These are phyloP conservation scores for Drosophila cognata DNA, from an alignment of 2,888 invertebrate genomes.

Conservation along the genomic window DNA sequence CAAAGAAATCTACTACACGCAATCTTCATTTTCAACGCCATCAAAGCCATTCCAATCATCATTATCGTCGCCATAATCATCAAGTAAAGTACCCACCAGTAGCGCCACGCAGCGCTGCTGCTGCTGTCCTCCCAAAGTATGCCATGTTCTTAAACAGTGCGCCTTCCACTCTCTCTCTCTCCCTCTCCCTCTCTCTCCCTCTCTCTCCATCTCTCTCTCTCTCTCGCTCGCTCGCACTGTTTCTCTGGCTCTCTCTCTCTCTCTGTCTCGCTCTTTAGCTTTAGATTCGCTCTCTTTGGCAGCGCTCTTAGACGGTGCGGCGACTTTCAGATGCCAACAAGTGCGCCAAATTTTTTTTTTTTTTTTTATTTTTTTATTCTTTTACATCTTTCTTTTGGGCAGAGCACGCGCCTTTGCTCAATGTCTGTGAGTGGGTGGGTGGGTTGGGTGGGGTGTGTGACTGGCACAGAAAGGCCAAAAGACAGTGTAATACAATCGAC, in stretches of 20 bases:
- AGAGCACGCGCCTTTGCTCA: slow-evolving; percentile 32
- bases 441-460: slow-evolving; percentile 9
- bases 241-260: neutral
- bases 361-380: slow-evolving; percentile 11
- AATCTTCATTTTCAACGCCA: slow-evolving; percentile 84
- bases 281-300: slow-evolving; percentile 22
- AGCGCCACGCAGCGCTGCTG: slow-evolving; percentile 56
- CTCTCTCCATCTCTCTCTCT: neutral
- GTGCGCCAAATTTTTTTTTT: slow-evolving; percentile 63
- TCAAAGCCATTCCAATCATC: slow-evolving; percentile 84
- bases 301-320: slow-evolving; percentile 48
- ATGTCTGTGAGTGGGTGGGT: slow-evolving; percentile 1
- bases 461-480: slow-evolving; percentile 44
- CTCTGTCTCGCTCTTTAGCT: slow-evolving; percentile 1
- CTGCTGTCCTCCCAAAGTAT: slow-evolving; percentile 43
- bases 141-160: slow-evolving; percentile 35
- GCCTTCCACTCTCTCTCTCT: neutral
- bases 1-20: slow-evolving; percentile 79
- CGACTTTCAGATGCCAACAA: slow-evolving; percentile 73
- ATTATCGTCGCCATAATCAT: slow-evolving; percentile 85
- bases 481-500: slow-evolving; percentile 41
- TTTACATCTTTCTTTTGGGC: slow-evolving; percentile 24
- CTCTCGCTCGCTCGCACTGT: neutral
- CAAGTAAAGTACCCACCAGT: slow-evolving; percentile 84
- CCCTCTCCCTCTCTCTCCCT: neutral